Evolutionary conservation across 2,113 vertebrate species (phyloP).

Genomic region (Anarhynchus alexandrinus): DNA sequence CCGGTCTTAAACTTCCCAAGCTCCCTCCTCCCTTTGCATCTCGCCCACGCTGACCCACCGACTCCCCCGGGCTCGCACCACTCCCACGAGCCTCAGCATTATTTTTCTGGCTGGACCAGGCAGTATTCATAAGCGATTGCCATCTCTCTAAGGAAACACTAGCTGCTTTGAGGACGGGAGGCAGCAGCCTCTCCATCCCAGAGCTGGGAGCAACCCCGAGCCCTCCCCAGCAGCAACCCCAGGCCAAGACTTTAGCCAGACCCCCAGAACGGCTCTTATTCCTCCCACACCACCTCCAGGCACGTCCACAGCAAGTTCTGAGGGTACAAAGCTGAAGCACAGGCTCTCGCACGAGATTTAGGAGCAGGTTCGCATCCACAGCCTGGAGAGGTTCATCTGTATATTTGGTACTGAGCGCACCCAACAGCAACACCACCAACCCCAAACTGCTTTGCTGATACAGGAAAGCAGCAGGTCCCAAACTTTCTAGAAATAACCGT

Average conservation of each 20-base stretch:
- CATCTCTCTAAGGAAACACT: neutral
- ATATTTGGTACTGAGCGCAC: accelerated
- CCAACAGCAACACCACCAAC: accelerated
- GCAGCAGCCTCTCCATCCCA: neutral
- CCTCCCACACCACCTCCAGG: neutral
- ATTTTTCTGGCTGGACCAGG: neutral
- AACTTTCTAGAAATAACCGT: neutral
- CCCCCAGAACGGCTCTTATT: neutral
- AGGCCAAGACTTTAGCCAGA: neutral
- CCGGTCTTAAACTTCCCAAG: accelerated
- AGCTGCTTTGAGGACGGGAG: neutral
- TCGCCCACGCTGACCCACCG: neutral
- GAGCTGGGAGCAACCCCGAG: neutral
- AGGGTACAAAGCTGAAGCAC: neutral
- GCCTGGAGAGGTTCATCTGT: no score
- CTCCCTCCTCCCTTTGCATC: neutral
- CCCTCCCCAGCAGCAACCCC: neutral
- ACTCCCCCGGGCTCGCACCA: neutral
- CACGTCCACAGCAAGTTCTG: accelerated
- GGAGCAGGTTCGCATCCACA: neutral
- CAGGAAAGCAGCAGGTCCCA: neutral
- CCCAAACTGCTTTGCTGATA: neutral
- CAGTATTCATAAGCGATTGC: neutral
- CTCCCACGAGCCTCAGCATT: neutral
- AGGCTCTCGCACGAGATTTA: neutral